phyloP scores from a whole-genome alignment of 2,888 invertebrate genomes.

The Ichneumoninae sp. region DNA sequence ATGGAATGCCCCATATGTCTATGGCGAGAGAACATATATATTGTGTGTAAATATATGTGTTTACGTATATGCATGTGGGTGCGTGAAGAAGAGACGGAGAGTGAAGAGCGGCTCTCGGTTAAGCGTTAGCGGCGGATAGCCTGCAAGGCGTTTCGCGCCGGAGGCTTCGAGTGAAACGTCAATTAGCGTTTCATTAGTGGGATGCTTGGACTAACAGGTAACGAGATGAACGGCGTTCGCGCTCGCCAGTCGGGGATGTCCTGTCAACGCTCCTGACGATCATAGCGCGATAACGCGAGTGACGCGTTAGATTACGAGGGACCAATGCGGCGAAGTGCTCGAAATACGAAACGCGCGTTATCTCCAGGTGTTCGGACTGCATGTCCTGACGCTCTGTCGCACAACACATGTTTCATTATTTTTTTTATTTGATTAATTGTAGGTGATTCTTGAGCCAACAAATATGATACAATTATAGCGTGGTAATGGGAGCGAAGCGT shows the following conservation, averaged over 20 bases:
- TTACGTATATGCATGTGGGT: neutral
- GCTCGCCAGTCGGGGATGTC: slow-evolving; percentile 29
- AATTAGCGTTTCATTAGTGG: slow-evolving; percentile 75
- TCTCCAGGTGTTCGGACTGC: neutral
- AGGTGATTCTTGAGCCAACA: too few relatives aligned
- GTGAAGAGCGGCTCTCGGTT: slow-evolving; percentile 56
- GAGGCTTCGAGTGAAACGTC: slow-evolving; percentile 68
- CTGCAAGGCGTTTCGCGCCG: slow-evolving; percentile 50
- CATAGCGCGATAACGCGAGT: slow-evolving; percentile 5
- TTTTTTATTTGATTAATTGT: too few relatives aligned
- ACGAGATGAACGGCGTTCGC: slow-evolving; percentile 14
- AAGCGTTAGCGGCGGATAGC: slow-evolving; percentile 54
- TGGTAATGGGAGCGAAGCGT: too few relatives aligned
- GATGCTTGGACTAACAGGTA: slow-evolving; percentile 48
- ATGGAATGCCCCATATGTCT: too few relatives aligned
- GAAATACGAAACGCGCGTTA: neutral
- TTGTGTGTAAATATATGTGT: neutral
- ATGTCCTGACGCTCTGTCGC: too few relatives aligned
- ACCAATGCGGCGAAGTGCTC: neutral
- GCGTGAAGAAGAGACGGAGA: slow-evolving; percentile 39
- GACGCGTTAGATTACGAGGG: neutral
- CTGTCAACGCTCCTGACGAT: slow-evolving; percentile 31
- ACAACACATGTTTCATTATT: too few relatives aligned
- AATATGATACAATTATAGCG: too few relatives aligned
- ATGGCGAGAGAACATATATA: too few relatives aligned